Percentiles rank a stretch among this genome's conserved stretches.
Conservation (phyloP, 2,113 vertebrate genomes). For the Poicephalus meyeri region DNA sequence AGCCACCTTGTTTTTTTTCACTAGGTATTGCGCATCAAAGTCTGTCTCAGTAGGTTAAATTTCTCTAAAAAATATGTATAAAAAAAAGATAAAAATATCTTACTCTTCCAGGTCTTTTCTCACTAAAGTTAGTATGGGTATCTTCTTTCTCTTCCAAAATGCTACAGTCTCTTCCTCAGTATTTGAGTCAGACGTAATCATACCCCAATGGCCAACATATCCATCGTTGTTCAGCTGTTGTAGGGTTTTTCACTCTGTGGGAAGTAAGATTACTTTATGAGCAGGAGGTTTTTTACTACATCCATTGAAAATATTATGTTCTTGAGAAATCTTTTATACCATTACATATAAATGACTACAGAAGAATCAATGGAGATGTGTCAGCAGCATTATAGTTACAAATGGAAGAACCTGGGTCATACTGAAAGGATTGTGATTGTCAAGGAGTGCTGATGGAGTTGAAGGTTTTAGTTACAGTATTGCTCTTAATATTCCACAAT, state of each 20-base stretch:
- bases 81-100: not conserved
- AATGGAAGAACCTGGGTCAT: not conserved
- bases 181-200: not conserved
- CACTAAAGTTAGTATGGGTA: not conserved
- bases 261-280: slow-evolving; percentile 3
- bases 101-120: not conserved
- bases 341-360: not conserved
- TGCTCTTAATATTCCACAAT: not conserved
- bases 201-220: not conserved
- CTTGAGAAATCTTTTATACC: not conserved
- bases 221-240: accelerated
- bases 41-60: not conserved
- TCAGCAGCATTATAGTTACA: not conserved
- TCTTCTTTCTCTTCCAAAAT: not conserved
- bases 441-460: not conserved
- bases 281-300: not conserved
- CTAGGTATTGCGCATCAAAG: not conserved
- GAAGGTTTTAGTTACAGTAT: not conserved
- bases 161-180: not conserved
- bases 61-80: not conserved
- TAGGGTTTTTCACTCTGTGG: not conserved
- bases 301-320: not conserved
- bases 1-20: not conserved
- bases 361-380: not conserved
- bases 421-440: not conserved